Evolutionary conservation across 2,888 invertebrate genomes (phyloP).

Genomic region (Bursaphelenchus okinawaensis): DNA sequence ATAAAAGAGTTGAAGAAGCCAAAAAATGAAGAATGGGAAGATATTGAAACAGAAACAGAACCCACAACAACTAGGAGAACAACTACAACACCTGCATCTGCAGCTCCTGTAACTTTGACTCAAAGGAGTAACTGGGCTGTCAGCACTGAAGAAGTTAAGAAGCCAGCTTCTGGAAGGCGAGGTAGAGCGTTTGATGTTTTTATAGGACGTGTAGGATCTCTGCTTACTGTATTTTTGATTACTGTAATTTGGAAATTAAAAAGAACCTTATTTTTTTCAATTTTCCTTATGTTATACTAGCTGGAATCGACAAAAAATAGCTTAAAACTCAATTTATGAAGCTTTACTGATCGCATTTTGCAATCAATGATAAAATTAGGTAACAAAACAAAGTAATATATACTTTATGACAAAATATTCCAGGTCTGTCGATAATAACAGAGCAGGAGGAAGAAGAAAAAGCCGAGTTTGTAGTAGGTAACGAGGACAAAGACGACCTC

Average conservation of each 20-base stretch:
- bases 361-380: too few relatives aligned
- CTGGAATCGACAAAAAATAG: too few relatives aligned
- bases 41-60: not conserved
- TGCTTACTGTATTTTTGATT: too few relatives aligned
- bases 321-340: too few relatives aligned
- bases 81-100: not conserved
- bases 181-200: too few relatives aligned
- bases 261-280: too few relatives aligned
- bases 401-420: too few relatives aligned
- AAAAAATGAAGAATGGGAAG: not conserved
- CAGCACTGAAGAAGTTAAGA: not conserved
- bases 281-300: too few relatives aligned
- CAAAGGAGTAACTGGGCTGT: not conserved
- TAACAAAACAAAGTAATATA: too few relatives aligned
- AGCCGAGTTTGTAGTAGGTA: constrained; percentile 3
- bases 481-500: not conserved
- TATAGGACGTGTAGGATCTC: too few relatives aligned
- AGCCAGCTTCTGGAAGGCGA: not conserved
- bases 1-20: not conserved
- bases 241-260: too few relatives aligned
- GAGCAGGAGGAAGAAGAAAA: constrained; percentile 13
- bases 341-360: too few relatives aligned
- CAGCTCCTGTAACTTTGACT: not conserved
- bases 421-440: constrained; percentile 6
- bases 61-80: not conserved